Base-by-base conservation (phyloP, 2,888 invertebrate species). In the Meloe dianella region DNA sequence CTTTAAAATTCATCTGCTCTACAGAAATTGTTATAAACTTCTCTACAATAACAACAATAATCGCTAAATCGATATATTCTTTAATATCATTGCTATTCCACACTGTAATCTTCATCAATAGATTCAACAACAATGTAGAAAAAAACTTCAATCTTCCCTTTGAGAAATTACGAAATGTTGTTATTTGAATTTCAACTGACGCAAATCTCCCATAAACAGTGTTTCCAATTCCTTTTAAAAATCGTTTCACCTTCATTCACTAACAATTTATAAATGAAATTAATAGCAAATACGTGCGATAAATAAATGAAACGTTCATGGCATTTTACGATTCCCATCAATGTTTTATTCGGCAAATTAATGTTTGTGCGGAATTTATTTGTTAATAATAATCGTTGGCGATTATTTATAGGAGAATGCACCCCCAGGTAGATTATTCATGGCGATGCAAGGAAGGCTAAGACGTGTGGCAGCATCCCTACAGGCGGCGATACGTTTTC, bases 401-500 rank as follows among this genome's bases (percentile, higher is more conserved):
- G 20, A n/a, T 54, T 20, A 14, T 63, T 75, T 75, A 12, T 76
- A 80, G 81, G 80, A 81, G 32, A 77, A 76, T 68, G 75, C 74
- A 54, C 75, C 75, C 41, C 75, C 75, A 59, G 71, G 66, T 57
- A 75, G 80, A 17, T 70, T 83, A 54, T 73, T 82, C 64, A 79
- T 81, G 51, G 75, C 79, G 22, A 78, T 84, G 67, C 80, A 82
- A 70, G 81, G 81, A 64, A 73, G 83, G 71, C 68, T 84, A 65
- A 75, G 81, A 30, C 81, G 77, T 73, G 83, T 82, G 47, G 82
- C 80, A 20, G 79, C 82, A 9, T 82, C 83, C 32, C 57, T 85
- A 74, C 78, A 85, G 83, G 75, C 85, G 81, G 83, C 83, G 32
- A 74, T 83, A 54, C 74, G 84, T 38, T 83, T 84, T 67, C 76